Conservation (phyloP, 2,888 invertebrate species). For the Caenorhabditis sp. region DNA sequence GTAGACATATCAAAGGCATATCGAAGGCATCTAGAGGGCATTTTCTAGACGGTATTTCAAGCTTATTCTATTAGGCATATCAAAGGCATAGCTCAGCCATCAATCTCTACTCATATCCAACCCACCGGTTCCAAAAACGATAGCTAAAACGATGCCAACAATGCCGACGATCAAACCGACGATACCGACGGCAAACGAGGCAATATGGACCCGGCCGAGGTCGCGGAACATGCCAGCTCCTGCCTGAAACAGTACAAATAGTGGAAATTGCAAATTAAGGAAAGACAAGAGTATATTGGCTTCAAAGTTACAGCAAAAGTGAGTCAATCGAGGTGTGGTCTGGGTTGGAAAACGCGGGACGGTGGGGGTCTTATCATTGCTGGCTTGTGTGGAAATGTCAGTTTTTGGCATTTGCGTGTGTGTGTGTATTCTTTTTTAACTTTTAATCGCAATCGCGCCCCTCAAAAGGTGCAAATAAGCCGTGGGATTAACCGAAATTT, state of each 20-base stretch:
- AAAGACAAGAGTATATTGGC: too few relatives aligned
- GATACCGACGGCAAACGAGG: conserved; percentile 59
- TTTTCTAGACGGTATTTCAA: too few relatives aligned
- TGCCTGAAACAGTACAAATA: too few relatives aligned
- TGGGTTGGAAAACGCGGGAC: too few relatives aligned
- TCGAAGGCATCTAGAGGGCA: too few relatives aligned
- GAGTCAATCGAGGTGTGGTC: conserved; percentile 36
- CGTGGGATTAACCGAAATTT: conserved; percentile 16
- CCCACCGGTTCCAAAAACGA: conserved; percentile 60
- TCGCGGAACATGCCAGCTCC: conserved; percentile 41
- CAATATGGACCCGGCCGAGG: conserved; percentile 59
- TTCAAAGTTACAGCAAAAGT: neutral
- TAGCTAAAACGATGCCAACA: conserved; percentile 56
- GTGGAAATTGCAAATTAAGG: too few relatives aligned
- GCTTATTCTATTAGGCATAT: too few relatives aligned
- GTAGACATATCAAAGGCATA: too few relatives aligned
- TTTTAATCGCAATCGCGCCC: conserved; percentile 37
- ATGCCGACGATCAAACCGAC: conserved; percentile 54
- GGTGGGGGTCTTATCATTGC: too few relatives aligned
- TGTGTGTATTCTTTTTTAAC: conserved; percentile 53
- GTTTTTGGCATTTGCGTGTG: conserved; percentile 13
- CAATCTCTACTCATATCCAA: neutral
- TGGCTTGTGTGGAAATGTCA: too few relatives aligned
- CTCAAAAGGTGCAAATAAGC: conserved; percentile 41
- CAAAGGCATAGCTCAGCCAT: too few relatives aligned